Base-by-base conservation (phyloP, 23 tunicate genomes). In the Styela plicata region DNA sequence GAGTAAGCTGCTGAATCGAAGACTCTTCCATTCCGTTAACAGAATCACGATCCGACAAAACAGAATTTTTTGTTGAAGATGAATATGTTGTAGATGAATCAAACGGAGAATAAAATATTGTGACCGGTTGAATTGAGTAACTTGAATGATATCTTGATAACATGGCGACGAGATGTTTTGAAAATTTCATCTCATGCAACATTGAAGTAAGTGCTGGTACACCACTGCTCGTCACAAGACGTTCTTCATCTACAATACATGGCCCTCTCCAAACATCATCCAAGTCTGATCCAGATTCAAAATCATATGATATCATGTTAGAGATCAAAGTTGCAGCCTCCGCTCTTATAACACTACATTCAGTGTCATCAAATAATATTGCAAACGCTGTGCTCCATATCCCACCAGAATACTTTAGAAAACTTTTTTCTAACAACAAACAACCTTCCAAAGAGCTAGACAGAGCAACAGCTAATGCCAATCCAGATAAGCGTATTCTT, bases 291-390 rank as follows among this genome's bases (percentile, higher is more conserved):
- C 71, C 71, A 17, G 31, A 25, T 67, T 67, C 31, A 29, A 67
- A 67, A 25, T 67, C 71, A 67, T 67, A 24, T 25, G 71, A 67
- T 67, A 67, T 67, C 57, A 44, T 44, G 57, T 44, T 44, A 13
- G 57, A 44, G 57, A 44, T 44, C 57, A 44, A 44, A 5, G 57
- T 44, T 3, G 79, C 81, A 35, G 98, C 92, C 69, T 88, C 86
- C 28, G 69, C 30, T 22, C 98, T 84, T 31, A 93, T 93, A 18
- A 86, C 89, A 74, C 90, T 85, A 61, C 98, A 93, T 31, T 93
- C 98, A 20, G 93, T 84, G 84, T 88, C 88, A 63, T 93, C 98
- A 64, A 93, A 71, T 22, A 82, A 82, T 16, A 85, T 89, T 62
- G 86, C 85, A 1, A 93, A 33, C 34, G 85, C 85, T 74, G 75